Evolutionary conservation across 2,888 invertebrate species (phyloP).

Genomic region (Noctua pronuba): DNA sequence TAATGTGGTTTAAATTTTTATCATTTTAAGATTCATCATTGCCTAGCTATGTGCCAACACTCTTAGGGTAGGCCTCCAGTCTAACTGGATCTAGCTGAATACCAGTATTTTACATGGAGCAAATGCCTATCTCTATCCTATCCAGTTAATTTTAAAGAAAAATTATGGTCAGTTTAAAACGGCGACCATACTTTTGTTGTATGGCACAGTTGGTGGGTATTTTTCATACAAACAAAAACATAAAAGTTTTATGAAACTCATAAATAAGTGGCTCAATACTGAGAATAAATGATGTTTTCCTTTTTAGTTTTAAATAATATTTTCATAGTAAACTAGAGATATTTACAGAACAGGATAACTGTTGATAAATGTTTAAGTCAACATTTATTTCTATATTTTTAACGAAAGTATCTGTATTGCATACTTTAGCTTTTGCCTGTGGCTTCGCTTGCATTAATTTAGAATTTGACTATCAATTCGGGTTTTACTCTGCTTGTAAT

Average conservation of each 20-base stretch:
- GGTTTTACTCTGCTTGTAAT: no score
- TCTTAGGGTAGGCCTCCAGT: neutral
- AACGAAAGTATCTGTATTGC: neutral
- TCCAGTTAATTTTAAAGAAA: neutral
- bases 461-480: no score
- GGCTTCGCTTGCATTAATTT: no score
- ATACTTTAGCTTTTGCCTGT: no score
- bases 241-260: no score
- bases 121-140: neutral
- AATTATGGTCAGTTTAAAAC: neutral
- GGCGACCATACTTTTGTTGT: neutral
- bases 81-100: neutral
- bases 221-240: neutral
- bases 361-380: neutral
- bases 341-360: neutral
- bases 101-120: no score
- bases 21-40: neutral
- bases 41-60: no score
- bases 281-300: neutral
- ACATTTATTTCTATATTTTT: neutral
- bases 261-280: neutral
- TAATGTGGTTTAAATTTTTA: neutral
- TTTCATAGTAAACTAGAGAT: neutral
- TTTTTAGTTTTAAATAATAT: conserved; percentile 2
- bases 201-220: neutral